A percentile compares a stretch with the other conserved stretches of the same genome.
Evolutionary conservation across 2,888 invertebrate genomes (phyloP).

Genomic region (Pseudanteris insignis): DNA sequence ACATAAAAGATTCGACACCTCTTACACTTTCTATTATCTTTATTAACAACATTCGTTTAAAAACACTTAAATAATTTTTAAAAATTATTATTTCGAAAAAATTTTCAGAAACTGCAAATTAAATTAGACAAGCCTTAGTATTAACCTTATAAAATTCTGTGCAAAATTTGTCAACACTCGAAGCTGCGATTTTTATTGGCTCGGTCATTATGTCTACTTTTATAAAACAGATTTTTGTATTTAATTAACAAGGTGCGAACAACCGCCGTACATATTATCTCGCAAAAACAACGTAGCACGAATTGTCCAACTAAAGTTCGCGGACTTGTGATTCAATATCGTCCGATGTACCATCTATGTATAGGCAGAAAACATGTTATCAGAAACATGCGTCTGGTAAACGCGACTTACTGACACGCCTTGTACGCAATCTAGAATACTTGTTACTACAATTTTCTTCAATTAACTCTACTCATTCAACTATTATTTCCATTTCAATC

Average conservation of each 20-base stretch:
- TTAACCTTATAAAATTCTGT: slow-evolving; percentile 19
- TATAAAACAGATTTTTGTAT: neutral
- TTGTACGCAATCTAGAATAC: neutral
- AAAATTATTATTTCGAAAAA: too few relatives aligned
- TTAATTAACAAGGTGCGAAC: too few relatives aligned
- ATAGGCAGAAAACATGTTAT: neutral
- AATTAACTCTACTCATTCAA: too few relatives aligned
- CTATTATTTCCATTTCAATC: too few relatives aligned
- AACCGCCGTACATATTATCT: neutral
- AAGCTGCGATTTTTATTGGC: slow-evolving; percentile 9
- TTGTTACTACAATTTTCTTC: too few relatives aligned
- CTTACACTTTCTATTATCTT: too few relatives aligned
- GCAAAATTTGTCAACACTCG: slow-evolving; percentile 19
- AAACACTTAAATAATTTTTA: too few relatives aligned
- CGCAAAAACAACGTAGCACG: neutral
- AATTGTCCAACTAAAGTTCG: slow-evolving; percentile 10
- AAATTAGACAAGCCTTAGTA: too few relatives aligned
- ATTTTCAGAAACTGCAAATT: too few relatives aligned
- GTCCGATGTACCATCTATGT: neutral
- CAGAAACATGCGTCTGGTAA: neutral
- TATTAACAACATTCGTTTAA: too few relatives aligned
- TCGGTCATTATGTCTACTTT: slow-evolving; percentile 5
- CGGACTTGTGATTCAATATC: slow-evolving; percentile 11
- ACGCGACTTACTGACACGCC: neutral
- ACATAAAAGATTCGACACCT: too few relatives aligned